Base-by-base conservation (phyloP, 2,113 vertebrate species). In the Sporophila hypoxantha region DNA sequence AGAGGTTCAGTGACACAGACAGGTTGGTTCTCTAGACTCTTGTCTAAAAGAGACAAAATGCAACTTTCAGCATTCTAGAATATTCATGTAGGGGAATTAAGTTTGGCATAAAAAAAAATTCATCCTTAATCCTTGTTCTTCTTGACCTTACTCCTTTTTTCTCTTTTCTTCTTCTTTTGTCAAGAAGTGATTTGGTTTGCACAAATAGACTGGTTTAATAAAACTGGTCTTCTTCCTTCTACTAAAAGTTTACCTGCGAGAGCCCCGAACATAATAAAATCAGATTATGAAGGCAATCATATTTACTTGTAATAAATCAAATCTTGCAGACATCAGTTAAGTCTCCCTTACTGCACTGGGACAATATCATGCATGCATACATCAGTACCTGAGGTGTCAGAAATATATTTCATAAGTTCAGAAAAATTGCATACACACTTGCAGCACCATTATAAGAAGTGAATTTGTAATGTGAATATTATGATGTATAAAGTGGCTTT, bases 251-350 rank as follows among this genome's bases (percentile, higher is more conserved):
- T 98, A 98, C 98, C 98, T 98, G 97, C 85, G 98, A 98, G 98
- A 98, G 97, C 98, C 98, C 98, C 97, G 73, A 98, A 98, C 98
- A 99, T 99, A 98, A 99, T 98, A 99, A 98, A 98, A 98, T 98
- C 98, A 98, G 98, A 98, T 99, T 98, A 99, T 98, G 96, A 98
- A 98, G 96, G 97, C 98, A 98, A 98, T 98, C 98, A 98, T 98
- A 98, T 98, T 98, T 98, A 98, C 98, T 98, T 98, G 98, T 97
- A 98, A 98, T 98, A 98, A 98, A 99, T 98, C 98, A 98, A 98
- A 98, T 99, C 98, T 98, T 97, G 97, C 97, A 98, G 98, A 97
- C 97, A 98, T 97, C 96, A 97, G 96, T 98, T 97, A 98, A 97
- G 95, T 97, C 96, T 97, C 95, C 88, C 95, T 93, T 95, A 95